A percentile compares a stretch with the other conserved stretches of the same genome.
These are phyloP conservation scores for Hippocampus mohnikei DNA, from an alignment of 2,113 vertebrate genomes.

Conservation along the genomic window DNA sequence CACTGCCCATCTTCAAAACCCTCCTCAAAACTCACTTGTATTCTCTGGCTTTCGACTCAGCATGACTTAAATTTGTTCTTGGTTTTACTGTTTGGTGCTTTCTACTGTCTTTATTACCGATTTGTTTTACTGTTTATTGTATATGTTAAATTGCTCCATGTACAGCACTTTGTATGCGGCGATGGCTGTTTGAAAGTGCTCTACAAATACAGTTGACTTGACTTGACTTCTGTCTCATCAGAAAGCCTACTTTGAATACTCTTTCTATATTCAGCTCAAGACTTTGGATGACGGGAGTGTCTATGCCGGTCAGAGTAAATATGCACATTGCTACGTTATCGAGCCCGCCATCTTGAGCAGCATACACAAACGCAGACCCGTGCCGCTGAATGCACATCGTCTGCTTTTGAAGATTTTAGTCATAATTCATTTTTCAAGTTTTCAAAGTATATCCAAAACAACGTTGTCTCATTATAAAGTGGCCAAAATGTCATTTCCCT, in stretches of 20 bases:
- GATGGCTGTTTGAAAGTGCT: no score
- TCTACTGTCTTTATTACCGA: no score
- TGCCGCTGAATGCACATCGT: neutral
- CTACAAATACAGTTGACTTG: no score
- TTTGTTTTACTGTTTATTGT: no score
- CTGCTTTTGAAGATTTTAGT: neutral
- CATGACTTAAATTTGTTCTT: no score
- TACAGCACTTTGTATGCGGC: no score
- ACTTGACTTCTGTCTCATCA: neutral
- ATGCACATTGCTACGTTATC: neutral
- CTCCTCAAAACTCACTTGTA: no score
- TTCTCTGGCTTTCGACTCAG: no score
- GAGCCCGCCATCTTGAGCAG: neutral
- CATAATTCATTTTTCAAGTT: neutral
- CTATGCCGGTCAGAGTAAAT: neutral
- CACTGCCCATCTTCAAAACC: no score
- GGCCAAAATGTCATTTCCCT: neutral
- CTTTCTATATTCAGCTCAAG: neutral
- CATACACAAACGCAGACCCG: neutral
- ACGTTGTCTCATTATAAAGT: neutral
- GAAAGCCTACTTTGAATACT: neutral
- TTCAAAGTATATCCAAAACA: no score
- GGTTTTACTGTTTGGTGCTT: no score
- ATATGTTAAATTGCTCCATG: no score
- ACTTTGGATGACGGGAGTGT: neutral